A percentile compares a stretch with the other conserved stretches of the same genome.
These are phyloP conservation scores for Fregetta grallaria DNA, from an alignment of 2,113 vertebrate species.

Conservation along the genomic window DNA sequence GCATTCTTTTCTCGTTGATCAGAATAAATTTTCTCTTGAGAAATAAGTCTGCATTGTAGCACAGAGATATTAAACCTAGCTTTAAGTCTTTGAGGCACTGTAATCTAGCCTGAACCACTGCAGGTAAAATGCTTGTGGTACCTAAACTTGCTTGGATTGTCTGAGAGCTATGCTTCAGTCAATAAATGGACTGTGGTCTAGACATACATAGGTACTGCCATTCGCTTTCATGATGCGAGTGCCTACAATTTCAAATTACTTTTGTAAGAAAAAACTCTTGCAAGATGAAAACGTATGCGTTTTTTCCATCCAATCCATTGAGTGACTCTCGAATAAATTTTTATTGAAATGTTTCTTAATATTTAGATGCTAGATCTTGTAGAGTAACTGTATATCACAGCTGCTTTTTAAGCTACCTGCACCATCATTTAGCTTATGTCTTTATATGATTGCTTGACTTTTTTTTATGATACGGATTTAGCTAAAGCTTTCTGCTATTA, in stretches of 20 bases:
- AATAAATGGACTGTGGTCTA: neutral
- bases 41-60: neutral
- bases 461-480: neutral
- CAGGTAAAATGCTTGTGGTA: neutral
- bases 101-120: neutral
- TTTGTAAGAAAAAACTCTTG: neutral
- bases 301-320: neutral
- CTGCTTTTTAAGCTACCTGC: neutral
- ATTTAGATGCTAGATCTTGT: neutral
- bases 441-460: neutral
- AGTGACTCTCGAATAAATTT: neutral
- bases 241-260: neutral
- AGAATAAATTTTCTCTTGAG: neutral
- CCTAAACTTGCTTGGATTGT: neutral
- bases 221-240: neutral
- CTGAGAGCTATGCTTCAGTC: neutral
- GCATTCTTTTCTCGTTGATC: neutral
- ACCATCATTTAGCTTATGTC: neutral
- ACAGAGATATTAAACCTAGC: neutral
- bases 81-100: neutral
- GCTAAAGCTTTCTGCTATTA: neutral
- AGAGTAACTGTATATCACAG: neutral
- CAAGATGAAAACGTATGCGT: neutral
- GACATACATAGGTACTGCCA: fast-evolving
- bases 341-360: neutral